Evolutionary conservation across 2,888 invertebrate species (phyloP).

Genomic region (Bimastos eiseni): DNA sequence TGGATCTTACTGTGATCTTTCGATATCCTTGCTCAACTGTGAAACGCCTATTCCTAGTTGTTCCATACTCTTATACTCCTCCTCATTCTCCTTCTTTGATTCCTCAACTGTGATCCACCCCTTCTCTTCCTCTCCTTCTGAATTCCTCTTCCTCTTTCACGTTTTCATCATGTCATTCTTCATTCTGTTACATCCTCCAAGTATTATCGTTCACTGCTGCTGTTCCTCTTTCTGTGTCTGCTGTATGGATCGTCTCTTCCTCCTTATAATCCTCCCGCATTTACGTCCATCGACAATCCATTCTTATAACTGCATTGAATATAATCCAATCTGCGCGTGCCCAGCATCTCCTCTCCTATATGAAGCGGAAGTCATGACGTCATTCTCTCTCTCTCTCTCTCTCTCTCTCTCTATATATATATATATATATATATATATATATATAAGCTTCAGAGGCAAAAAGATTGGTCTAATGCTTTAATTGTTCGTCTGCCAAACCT

Average conservation of each 20-base stretch:
- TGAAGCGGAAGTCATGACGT: background rate
- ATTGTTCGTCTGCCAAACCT: constrained; percentile 13
- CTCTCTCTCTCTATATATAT: constrained; percentile 10
- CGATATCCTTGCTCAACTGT: no score
- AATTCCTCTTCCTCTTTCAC: no score
- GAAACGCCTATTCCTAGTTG: no score
- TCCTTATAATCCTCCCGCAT: background rate
- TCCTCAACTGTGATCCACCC: no score
- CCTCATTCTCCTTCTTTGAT: no score
- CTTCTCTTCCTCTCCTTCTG: no score
- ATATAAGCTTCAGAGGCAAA: background rate
- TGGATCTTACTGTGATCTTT: no score
- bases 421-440: background rate
- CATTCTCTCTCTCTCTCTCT: background rate
- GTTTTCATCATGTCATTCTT: no score
- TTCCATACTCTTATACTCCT: no score
- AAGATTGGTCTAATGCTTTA: constrained; percentile 13
- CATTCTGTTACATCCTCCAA: no score
- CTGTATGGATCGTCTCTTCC: background rate
- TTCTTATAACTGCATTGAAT: constrained; percentile 2
- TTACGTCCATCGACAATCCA: background rate
- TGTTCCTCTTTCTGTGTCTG: no score
- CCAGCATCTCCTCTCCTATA: background rate
- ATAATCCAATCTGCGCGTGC: background rate
- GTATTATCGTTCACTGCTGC: no score